phyloP scores from a whole-genome alignment of 2,888 invertebrate genomes.

The Calephelis perditalis region DNA sequence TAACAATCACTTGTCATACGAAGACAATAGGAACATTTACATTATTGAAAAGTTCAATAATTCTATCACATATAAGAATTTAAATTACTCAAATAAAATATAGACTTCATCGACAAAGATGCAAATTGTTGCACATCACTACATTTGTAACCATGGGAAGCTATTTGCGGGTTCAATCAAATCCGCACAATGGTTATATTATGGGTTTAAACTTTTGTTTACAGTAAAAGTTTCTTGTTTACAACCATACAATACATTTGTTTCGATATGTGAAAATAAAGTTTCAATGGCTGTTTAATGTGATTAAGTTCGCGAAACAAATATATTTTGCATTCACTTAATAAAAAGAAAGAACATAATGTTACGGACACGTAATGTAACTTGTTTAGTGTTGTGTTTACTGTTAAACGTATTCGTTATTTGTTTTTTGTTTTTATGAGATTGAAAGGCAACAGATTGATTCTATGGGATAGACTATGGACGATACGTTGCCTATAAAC shows the following conservation, averaged over 20 bases:
- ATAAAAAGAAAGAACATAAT: too few species aligned
- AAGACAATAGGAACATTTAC: too few species aligned
- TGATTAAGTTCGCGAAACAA: conserved; percentile 1
- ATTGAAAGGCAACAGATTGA: too few species aligned
- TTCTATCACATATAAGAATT: not conserved
- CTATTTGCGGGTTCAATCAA: conserved; percentile 74
- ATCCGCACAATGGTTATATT: conserved; percentile 63
- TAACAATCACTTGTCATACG: too few species aligned
- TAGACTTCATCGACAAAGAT: conserved; percentile 26
- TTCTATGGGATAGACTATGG: too few species aligned
- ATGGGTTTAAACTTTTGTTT: conserved; percentile 53
- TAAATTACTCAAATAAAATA: not conserved
- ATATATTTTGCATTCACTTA: not conserved
- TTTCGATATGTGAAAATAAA: conserved; percentile 5
- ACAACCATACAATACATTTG: conserved; percentile 7
- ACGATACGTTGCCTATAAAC: too few species aligned
- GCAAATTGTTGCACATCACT: conserved; percentile 37
- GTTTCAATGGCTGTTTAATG: conserved; percentile 7
- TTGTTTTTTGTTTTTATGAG: too few species aligned
- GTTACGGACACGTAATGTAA: too few species aligned
- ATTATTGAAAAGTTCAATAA: too few species aligned
- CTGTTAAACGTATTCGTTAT: too few species aligned
- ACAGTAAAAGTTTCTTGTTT: conserved; percentile 16
- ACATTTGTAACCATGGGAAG: conserved; percentile 56
- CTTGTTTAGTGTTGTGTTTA: too few species aligned